A percentile compares a stretch with the other conserved stretches of the same genome.
phyloP scores from a whole-genome alignment of 2,797 vertebrate genomes.

The Alca torda region DNA sequence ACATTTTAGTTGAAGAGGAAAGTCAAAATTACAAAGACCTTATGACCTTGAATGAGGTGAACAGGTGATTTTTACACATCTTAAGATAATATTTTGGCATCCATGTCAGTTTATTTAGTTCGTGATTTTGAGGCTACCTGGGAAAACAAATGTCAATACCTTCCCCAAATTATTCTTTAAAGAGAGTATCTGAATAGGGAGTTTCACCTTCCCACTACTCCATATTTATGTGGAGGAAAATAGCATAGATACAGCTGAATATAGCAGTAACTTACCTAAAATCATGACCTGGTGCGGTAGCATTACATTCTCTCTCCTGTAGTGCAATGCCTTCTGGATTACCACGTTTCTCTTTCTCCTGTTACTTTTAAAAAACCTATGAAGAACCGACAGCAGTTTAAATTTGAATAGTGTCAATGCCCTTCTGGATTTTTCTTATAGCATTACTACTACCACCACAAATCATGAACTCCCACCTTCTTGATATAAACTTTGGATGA shows the following conservation, averaged over 20 bases:
- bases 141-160: not conserved
- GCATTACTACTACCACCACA: not conserved
- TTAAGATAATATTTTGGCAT: not conserved
- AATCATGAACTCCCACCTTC: not conserved
- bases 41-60: not conserved
- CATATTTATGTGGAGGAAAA: not conserved
- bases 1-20: not conserved
- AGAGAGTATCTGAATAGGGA: not conserved
- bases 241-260: not conserved
- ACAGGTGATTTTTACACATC: not conserved
- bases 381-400: not conserved
- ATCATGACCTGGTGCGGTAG: not conserved
- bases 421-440: not conserved
- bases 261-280: not conserved
- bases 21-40: not conserved
- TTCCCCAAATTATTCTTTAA: not conserved
- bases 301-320: not conserved
- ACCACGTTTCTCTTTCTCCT: not conserved
- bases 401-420: not conserved
- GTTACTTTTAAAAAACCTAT: not conserved
- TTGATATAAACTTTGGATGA: not conserved
- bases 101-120: not conserved
- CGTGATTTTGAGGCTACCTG: not conserved
- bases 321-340: not conserved
- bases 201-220: not conserved